phyloP scores from a whole-genome alignment of 2,888 invertebrate genomes.

The Oligia latruncula region DNA sequence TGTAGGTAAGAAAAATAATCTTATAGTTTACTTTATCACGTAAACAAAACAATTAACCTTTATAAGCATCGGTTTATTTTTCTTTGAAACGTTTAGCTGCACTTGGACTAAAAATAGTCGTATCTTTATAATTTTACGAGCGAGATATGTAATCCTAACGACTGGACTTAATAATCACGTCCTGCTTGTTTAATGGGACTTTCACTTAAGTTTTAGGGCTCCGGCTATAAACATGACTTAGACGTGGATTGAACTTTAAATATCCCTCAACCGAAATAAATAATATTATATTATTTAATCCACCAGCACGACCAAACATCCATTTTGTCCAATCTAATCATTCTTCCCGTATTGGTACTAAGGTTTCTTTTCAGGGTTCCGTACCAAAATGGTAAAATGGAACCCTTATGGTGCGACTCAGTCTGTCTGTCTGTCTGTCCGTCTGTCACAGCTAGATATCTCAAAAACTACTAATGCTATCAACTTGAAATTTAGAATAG shows the following conservation, averaged over 20 bases:
- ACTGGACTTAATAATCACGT: conserved; percentile 36
- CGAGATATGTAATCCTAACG: conserved; percentile 49
- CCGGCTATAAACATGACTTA: conserved; percentile 29
- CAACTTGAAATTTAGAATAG: too few relatives aligned
- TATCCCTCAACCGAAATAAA: background rate
- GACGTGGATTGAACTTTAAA: background rate
- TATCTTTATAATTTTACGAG: conserved; percentile 49
- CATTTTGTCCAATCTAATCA: background rate
- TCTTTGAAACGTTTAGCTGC: conserved; percentile 37
- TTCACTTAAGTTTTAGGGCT: conserved; percentile 54
- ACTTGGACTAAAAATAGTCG: conserved; percentile 42
- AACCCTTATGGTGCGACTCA: too few relatives aligned
- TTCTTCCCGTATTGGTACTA: background rate
- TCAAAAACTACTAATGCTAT: too few relatives aligned
- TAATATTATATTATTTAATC: background rate
- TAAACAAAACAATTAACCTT: conserved; percentile 52
- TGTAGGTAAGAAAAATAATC: conserved; percentile 45
- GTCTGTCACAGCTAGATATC: too few relatives aligned
- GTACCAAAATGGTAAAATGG: too few relatives aligned
- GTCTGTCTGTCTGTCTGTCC: too few relatives aligned
- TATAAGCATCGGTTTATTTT: conserved; percentile 39
- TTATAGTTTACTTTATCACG: conserved; percentile 19
- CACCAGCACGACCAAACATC: background rate
- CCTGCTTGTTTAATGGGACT: conserved; percentile 48
- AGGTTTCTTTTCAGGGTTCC: background rate